Evolutionary conservation across 2,797 vertebrate genomes (phyloP).

Genomic region (Todus mexicanus): DNA sequence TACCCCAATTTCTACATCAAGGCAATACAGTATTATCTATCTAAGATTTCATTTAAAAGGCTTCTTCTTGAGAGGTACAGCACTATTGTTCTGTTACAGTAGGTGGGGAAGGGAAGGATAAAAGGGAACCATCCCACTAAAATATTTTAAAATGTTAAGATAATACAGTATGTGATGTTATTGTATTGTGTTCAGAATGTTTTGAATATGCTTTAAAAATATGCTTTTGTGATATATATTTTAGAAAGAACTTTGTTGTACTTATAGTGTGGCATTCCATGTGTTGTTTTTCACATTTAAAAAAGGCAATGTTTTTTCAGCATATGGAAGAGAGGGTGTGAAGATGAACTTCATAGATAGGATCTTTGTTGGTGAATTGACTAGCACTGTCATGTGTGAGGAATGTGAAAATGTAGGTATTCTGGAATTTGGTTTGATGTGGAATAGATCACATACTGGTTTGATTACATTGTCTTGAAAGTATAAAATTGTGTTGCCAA

Average conservation of each 20-base stretch:
- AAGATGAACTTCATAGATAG: conserved; percentile 98
- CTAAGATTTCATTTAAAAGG: background rate
- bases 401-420: conserved; percentile 96
- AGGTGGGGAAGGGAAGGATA: background rate
- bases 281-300: conserved; percentile 69
- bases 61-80: background rate
- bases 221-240: conserved; percentile 9
- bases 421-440: conserved; percentile 64
- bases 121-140: background rate
- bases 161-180: background rate
- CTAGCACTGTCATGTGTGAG: conserved; percentile 99
- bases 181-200: background rate
- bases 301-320: conserved; percentile 79
- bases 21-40: background rate
- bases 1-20: background rate
- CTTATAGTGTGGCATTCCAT: conserved; percentile 54
- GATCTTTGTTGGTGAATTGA: conserved; percentile 98
- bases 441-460: conserved; percentile 55
- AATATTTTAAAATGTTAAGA: conserved; percentile 7
- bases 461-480: conserved; percentile 55
- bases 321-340: conserved; percentile 96
- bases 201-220: background rate
- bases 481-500: conserved; percentile 51
- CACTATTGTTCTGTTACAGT: background rate
- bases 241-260: conserved; percentile 45